Evolutionary conservation across 37 sponge, comb jelly and placozoan genomes (phyloP), one percentile per base, ranked within the genome.

Genomic region (Ephydatia muelleri): DNA sequence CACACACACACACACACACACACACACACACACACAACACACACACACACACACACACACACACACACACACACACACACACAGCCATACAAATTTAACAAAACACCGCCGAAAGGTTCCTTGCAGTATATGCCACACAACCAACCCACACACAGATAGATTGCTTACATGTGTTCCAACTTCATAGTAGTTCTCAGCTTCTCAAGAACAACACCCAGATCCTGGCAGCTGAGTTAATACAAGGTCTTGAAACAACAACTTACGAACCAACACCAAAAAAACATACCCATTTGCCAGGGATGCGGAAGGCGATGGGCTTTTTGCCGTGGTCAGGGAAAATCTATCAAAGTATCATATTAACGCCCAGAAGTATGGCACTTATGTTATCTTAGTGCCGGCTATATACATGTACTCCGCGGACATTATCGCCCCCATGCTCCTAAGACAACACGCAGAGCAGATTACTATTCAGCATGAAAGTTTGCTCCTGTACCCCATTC

Each of bases 121-220:
- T 19, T 57, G 16, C 6, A 14, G 16, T 21, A 13, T 57, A 13
- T 13, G 16, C 57, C 47, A 43, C 47, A n/a, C n/a, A n/a, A n/a
- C n/a, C n/a, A 9, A 30, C 27, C 4, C 27, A 30, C 3, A 30
- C 29, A 27, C 37, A 35, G 25, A 3, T 9, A 9, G 43, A 6
- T 16, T 21, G 64, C 87, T 78, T 80, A 90, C 90, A 80, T 33
- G 25, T 85, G 85, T 23, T 65, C 70, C 33, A 85, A 68, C 49
- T 85, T 74, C 40, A 90, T 36, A n/a, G 77, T 57, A n/a, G 77
- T 77, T 57, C 72, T 85, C 78, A 90, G 86, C 57, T 70, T 85
- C 8, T 76, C 86, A 28, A 90, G 78, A 3, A 90, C 86, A 12
- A 72, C 81, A 38, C 68, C 36, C 65, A 90, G 64, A 32, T 90